Evolutionary conservation across 2,797 vertebrate species (phyloP).

Genomic region (Pseudochirops corinnae): DNA sequence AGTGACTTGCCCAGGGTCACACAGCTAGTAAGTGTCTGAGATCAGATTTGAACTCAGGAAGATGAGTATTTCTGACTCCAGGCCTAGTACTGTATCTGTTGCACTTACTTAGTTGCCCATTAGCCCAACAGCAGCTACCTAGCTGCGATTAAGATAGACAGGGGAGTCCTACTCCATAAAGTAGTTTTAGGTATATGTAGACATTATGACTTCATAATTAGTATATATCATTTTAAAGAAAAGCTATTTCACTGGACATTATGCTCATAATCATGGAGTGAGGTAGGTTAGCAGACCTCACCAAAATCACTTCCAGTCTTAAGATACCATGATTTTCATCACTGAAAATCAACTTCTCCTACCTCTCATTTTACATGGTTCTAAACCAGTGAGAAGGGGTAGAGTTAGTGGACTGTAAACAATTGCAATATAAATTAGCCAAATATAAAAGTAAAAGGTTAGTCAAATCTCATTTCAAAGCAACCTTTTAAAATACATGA

Average conservation of each 20-base stretch:
- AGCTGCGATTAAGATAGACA: neutral
- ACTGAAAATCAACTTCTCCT: neutral
- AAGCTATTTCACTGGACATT: neutral
- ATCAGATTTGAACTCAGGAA: neutral
- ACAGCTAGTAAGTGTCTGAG: neutral
- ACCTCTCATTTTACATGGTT: neutral
- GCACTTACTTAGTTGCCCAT: neutral
- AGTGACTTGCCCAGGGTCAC: neutral
- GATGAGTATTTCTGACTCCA: neutral
- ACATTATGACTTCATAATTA: neutral
- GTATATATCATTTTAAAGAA: neutral
- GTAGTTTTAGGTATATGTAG: neutral
- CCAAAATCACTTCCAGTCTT: neutral
- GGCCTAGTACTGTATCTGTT: neutral
- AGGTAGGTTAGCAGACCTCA: neutral
- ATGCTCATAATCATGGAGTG: neutral
- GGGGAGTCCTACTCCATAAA: neutral
- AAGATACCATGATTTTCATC: neutral
- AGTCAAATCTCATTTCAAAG: neutral
- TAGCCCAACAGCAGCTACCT: neutral
- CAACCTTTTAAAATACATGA: neutral
- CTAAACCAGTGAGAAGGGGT: neutral
- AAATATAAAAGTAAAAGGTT: neutral
- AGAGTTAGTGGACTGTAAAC: neutral
- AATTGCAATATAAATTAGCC: conserved; percentile 20